Evolutionary conservation across 2,797 vertebrate species (phyloP).

Genomic region (Melopsittacus undulatus): DNA sequence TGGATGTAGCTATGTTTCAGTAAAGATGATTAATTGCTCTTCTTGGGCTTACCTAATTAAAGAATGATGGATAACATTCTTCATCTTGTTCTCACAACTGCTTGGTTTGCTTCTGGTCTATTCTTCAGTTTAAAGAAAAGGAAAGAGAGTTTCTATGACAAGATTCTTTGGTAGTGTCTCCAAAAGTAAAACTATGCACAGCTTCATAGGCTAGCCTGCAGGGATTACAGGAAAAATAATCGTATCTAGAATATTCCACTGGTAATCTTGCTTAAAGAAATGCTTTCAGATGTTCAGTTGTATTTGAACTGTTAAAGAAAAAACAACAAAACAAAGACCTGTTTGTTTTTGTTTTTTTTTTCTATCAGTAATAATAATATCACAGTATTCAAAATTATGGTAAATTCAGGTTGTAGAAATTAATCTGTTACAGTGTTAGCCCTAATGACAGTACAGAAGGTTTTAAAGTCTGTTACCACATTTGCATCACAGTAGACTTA

Average conservation of each 20-base stretch:
- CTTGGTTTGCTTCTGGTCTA: neutral
- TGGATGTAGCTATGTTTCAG: neutral
- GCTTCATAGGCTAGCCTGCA: neutral
- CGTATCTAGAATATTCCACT: neutral
- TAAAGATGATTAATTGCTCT: neutral
- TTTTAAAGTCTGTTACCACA: neutral
- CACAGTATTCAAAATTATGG: neutral
- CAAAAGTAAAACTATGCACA: neutral
- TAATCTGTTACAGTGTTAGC: neutral
- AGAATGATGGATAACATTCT: neutral
- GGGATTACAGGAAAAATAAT: neutral
- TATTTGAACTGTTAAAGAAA: neutral
- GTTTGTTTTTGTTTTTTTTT: neutral
- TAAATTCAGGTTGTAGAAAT: neutral
- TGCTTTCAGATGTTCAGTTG: neutral
- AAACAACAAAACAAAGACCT: no score
- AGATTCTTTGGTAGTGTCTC: neutral
- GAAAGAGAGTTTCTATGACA: neutral
- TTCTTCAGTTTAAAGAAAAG: neutral
- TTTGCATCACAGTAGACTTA: neutral
- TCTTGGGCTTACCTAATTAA: neutral
- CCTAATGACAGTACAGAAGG: neutral
- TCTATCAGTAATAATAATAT: neutral
- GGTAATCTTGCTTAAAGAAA: neutral
- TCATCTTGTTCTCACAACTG: neutral